These are phyloP conservation scores for Ernsta delagoae DNA, from an alignment of 2,888 invertebrate genomes.

Conservation along the genomic window DNA sequence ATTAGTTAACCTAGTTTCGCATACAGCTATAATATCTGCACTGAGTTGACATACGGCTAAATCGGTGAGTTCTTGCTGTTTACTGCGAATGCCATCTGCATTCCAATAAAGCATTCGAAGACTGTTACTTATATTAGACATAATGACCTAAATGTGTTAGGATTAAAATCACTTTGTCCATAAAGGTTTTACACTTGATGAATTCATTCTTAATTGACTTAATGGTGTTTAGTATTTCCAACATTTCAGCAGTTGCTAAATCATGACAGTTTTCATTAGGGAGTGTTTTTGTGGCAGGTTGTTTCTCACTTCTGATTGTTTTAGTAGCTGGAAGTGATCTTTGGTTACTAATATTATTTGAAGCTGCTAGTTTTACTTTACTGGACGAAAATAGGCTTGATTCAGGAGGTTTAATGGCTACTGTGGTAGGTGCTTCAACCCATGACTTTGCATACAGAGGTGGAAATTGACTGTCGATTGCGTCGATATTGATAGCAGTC, in stretches of 20 bases:
- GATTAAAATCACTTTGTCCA: slow-evolving; percentile 34
- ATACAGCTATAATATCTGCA: background rate
- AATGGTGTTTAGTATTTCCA: slow-evolving; percentile 30
- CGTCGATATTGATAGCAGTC: no score
- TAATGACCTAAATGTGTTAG: slow-evolving; percentile 21
- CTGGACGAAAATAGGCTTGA: background rate
- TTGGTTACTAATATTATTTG: background rate
- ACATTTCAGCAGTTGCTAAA: slow-evolving; percentile 28
- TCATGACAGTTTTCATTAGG: background rate
- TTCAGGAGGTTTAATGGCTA: background rate
- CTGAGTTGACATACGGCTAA: slow-evolving; percentile 2
- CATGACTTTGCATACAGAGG: background rate
- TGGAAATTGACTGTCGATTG: background rate
- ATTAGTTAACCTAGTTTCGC: background rate
- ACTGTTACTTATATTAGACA: background rate
- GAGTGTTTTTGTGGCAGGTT: background rate
- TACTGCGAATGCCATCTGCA: slow-evolving; percentile 32
- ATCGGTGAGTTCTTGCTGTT: slow-evolving; percentile 27
- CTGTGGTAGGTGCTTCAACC: background rate
- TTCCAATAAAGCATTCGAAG: slow-evolving; percentile 33
- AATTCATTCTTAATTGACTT: slow-evolving; percentile 34
- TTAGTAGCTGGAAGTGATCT: background rate
- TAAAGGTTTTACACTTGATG: slow-evolving; percentile 15
- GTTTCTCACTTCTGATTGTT: background rate
- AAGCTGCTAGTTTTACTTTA: background rate